These are phyloP conservation scores for Hypselothyrea guttata DNA, from an alignment of 2,888 invertebrate species.

Conservation along the genomic window DNA sequence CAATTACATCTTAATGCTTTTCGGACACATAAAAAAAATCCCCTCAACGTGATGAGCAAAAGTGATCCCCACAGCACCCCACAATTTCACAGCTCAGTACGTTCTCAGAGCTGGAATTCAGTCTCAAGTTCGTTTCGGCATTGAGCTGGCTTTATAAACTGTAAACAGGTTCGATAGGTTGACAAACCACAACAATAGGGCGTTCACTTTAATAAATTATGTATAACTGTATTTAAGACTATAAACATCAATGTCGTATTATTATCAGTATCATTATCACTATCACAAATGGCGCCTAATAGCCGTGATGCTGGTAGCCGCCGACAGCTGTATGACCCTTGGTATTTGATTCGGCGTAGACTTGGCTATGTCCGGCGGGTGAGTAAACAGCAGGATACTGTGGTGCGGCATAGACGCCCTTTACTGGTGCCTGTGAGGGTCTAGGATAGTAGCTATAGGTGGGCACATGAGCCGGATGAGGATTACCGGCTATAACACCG, in stretches of 20 bases:
- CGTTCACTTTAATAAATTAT: conserved; percentile 20
- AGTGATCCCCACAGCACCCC: too few relatives aligned
- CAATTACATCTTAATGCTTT: too few relatives aligned
- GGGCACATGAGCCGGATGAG: conserved; percentile 22
- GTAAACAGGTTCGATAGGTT: conserved; percentile 52
- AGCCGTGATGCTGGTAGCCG: conserved; percentile 50
- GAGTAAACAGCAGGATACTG: conserved; percentile 32
- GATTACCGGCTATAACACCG: conserved; percentile 5
- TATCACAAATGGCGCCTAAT: conserved; percentile 28
- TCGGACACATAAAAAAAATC: too few relatives aligned
- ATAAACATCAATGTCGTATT: neutral
- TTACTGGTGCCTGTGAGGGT: conserved; percentile 14
- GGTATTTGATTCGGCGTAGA: conserved; percentile 19
- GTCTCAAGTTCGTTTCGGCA: conserved; percentile 25
- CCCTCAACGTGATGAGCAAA: too few relatives aligned
- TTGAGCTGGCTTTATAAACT: conserved; percentile 2
- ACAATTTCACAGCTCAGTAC: too few relatives aligned
- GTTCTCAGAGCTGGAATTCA: too few relatives aligned
- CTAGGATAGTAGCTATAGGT: conserved; percentile 37
- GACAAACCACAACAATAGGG: neutral
- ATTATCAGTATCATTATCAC: too few relatives aligned
- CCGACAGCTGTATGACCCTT: conserved; percentile 1
- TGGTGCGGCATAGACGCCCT: conserved; percentile 37
- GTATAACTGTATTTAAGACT: neutral
- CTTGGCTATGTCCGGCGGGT: conserved; percentile 21